phyloP scores from a whole-genome alignment of 2,797 vertebrate genomes.

The Falco concolor region DNA sequence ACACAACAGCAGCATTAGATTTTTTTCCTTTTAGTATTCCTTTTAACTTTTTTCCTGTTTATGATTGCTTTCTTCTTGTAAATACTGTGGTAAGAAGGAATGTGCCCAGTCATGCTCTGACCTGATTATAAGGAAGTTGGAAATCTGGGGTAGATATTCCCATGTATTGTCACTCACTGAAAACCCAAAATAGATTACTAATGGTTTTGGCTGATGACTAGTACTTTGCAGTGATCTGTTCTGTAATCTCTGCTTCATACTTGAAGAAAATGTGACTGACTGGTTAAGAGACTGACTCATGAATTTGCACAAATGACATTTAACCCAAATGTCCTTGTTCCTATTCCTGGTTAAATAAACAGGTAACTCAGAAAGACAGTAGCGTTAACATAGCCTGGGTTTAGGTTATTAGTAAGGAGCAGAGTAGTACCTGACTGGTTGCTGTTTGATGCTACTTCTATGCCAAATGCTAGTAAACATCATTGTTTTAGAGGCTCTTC shows the following conservation, averaged over 20 bases:
- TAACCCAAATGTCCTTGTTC: not conserved
- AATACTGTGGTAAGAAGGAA: not conserved
- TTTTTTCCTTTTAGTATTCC: not conserved
- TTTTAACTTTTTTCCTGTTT: not conserved
- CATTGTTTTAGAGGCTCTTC: not conserved
- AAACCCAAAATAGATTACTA: not conserved
- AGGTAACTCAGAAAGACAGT: not conserved
- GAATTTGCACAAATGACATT: not conserved
- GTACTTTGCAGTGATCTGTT: not conserved
- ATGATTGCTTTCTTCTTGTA: not conserved
- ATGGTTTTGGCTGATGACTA: not conserved
- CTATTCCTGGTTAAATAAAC: not conserved
- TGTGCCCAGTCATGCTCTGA: not conserved
- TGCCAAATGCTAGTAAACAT: not conserved
- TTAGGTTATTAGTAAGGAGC: not conserved
- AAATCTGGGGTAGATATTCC: not conserved
- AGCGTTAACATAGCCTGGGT: not conserved
- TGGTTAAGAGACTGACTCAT: not conserved
- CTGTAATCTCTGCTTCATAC: not conserved
- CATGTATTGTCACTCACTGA: not conserved
- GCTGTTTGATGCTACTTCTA: not conserved
- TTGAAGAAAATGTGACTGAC: not conserved
- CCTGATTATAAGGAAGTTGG: not conserved
- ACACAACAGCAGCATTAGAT: not conserved
- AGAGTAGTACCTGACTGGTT: not conserved